Conservation (phyloP, 1,140 invertebrate genomes). For the Rhyacophila brunnea region DNA sequence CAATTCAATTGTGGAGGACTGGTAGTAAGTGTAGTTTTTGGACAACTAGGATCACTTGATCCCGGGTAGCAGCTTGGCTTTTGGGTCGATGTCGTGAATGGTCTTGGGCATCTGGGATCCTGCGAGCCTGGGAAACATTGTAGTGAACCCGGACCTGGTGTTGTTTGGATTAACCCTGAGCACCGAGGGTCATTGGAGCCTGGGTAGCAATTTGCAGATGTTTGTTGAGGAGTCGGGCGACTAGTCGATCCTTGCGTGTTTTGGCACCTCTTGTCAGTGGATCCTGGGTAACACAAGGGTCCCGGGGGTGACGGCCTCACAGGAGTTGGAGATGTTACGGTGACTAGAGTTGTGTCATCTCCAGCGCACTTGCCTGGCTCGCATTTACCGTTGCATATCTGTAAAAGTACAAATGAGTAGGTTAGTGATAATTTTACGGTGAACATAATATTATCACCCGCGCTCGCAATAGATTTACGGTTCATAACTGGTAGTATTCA, state of each 20-base stretch:
- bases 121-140: constrained; percentile 38
- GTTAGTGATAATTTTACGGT: too few relatives aligned
- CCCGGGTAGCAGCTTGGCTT: constrained; percentile 41
- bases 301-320: constrained; percentile 36
- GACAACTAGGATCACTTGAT: constrained; percentile 41
- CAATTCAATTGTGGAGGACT: constrained; percentile 25
- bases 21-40: constrained; percentile 30
- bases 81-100: constrained; percentile 35
- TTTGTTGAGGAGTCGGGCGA: constrained; percentile 18
- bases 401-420: constrained; percentile 34
- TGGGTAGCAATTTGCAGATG: constrained; percentile 35
- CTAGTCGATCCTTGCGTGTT: constrained; percentile 30
- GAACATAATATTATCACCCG: too few relatives aligned
- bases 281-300: constrained; percentile 40
- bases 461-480: too few relatives aligned
- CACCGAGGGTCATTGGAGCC: constrained; percentile 44
- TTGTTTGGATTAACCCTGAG: constrained; percentile 17
- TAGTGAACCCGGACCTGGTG: constrained; percentile 34
- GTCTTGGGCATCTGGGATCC: constrained; percentile 40
- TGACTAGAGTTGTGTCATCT: constrained; percentile 37
- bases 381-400: constrained; percentile 48
- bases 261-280: constrained; percentile 38
- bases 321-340: constrained; percentile 35
- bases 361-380: constrained; percentile 42
- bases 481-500: too few relatives aligned